These are phyloP conservation scores for Myotis findleyi DNA, from an alignment of 2,797 vertebrate genomes.

Conservation along the genomic window DNA sequence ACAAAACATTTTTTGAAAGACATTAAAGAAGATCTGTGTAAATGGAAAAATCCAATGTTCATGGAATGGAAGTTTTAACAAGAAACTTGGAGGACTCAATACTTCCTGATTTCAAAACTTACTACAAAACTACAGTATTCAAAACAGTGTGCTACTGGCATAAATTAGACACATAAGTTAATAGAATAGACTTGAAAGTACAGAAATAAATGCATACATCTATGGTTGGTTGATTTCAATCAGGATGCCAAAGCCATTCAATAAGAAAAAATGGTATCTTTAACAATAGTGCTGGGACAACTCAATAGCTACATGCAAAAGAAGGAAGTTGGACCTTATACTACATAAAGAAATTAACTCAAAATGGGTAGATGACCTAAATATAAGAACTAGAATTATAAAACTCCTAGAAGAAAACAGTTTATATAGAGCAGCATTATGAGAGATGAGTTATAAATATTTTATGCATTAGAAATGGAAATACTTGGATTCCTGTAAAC, in stretches of 20 bases:
- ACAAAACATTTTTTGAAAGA: background rate
- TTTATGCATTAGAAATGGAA: background rate
- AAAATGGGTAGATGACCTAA: background rate
- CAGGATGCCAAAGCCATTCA: background rate
- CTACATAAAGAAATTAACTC: background rate
- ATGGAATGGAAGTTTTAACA: background rate
- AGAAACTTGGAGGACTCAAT: background rate
- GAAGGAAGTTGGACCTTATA: background rate
- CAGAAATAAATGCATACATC: background rate
- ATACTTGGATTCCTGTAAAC: slow-evolving; percentile 1
- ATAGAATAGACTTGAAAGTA: background rate
- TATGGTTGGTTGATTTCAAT: background rate
- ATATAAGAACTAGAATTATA: background rate
- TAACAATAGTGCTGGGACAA: background rate
- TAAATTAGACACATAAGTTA: background rate
- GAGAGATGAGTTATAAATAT: background rate
- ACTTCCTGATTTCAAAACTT: background rate
- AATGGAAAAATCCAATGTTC: background rate
- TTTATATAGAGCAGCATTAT: slow-evolving; percentile 5
- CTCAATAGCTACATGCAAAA: background rate
- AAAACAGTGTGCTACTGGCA: background rate
- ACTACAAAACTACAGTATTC: background rate
- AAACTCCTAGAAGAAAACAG: background rate
- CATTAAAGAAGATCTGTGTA: background rate
- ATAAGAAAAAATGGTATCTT: background rate